Conservation (phyloP, 2,888 invertebrate species). For the Mycalesis mineus region DNA sequence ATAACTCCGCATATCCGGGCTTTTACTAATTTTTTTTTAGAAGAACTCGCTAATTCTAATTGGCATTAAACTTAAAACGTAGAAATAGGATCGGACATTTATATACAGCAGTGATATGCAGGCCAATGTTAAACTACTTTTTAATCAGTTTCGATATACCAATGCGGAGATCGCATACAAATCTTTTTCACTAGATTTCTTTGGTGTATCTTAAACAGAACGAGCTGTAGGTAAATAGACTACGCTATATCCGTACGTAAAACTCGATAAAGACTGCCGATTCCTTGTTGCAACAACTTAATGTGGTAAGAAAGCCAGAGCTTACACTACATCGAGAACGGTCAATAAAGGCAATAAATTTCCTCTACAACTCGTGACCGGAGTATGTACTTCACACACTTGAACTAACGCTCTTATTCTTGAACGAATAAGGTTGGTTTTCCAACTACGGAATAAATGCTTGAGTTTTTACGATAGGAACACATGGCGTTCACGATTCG, state of each 20-base stretch:
- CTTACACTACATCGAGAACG: constrained; percentile 42
- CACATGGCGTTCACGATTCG: constrained; percentile 34
- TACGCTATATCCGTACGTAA: neutral
- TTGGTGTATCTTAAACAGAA: no score
- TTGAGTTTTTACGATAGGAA: constrained; percentile 33
- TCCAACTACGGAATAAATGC: constrained; percentile 4
- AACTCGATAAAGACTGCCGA: constrained; percentile 33
- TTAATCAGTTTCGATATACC: no score
- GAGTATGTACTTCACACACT: constrained; percentile 9
- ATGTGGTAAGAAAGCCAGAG: constrained; percentile 37
- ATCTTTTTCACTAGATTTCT: no score
- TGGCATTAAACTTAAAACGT: no score
- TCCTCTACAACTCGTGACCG: constrained; percentile 20
- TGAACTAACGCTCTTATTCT: constrained; percentile 2
- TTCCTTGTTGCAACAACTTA: constrained; percentile 40
- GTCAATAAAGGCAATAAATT: constrained; percentile 47
- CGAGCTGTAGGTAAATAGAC: neutral
- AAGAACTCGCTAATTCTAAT: no score
- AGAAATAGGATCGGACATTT: no score
- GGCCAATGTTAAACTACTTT: no score
- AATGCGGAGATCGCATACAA: no score
- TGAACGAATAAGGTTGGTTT: constrained; percentile 13
- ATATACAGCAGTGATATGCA: no score
- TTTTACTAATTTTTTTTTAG: no score
- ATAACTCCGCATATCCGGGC: no score